phyloP scores from a whole-genome alignment of 2,888 invertebrate genomes.

The Volucella inflata region DNA sequence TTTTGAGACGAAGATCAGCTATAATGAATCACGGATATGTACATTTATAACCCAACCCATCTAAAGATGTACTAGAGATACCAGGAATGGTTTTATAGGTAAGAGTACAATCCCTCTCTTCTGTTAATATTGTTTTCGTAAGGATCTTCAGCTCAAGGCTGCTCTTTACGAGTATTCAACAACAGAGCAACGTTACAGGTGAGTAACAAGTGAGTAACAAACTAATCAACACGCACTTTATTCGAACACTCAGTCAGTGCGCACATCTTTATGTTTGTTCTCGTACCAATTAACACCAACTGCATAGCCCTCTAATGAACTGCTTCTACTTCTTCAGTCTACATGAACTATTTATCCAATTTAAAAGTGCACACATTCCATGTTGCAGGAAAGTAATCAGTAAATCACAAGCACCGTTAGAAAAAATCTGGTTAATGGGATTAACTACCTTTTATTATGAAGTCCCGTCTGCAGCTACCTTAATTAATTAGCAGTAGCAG shows the following conservation, averaged over 20 bases:
- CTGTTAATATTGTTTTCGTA: too few species aligned
- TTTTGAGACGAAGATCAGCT: too few species aligned
- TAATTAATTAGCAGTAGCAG: constrained; percentile 54
- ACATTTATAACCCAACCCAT: too few species aligned
- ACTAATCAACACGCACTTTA: too few species aligned
- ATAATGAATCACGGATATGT: too few species aligned
- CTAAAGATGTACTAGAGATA: too few species aligned
- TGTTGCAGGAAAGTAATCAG: constrained; percentile 51
- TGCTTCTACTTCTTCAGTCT: constrained; percentile 10
- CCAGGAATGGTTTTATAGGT: too few species aligned
- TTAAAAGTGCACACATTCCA: constrained; percentile 57
- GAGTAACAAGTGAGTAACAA: too few species aligned
- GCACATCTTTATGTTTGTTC: constrained; percentile 37
- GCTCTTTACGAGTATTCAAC: too few species aligned
- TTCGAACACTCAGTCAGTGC: constrained; percentile 51
- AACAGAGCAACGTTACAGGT: too few species aligned
- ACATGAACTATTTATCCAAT: constrained; percentile 53
- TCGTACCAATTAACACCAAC: constrained; percentile 46
- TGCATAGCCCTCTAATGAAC: constrained; percentile 58
- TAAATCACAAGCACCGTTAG: constrained; percentile 69
- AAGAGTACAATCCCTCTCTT: too few species aligned
- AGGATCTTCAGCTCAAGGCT: too few species aligned
- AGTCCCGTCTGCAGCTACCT: constrained; percentile 34
- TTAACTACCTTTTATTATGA: constrained; percentile 51
- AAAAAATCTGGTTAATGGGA: constrained; percentile 53